Evolutionary conservation across 2,888 invertebrate genomes (phyloP), one percentile per base, ranked within the genome.

Genomic region (Saturnia pavonia): DNA sequence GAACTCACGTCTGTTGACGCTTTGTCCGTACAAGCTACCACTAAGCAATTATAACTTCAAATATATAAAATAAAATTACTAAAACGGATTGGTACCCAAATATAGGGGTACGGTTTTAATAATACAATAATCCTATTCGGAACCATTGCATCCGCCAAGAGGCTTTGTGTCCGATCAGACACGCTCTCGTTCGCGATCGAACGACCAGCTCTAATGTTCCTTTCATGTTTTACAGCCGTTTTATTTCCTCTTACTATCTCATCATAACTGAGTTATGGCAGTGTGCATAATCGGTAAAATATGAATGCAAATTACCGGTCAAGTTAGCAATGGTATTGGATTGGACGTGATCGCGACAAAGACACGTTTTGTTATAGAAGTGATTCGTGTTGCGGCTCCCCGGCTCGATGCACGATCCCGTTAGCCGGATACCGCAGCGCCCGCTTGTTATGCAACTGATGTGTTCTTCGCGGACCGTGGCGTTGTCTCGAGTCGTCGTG

Each of bases 361-460:
- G 77, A 78, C 80, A 79, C 78, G 82, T 84, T 80, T 84, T 78
- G 79, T 82, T 80, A 77, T 76, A 72, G 78, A 79, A 81, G 76
- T 77, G 82, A 76, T 74, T 79, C 73, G 79, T 73, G 77, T 74
- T 75, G 77, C 74, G 77, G 77, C 78, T 80, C 81, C 83, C 78
- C 78, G 73, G 79, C 82, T 82, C 85, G 80, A 81, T 77, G 81
- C 82, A 77, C 76, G 75, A 84, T 90, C 85, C 92, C 92, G 91
- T 92, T 92, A 92, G 82, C 83, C 90, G 91, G 89, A 91, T 84
- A 82, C 86, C 86, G 84, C 74, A 77, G 81, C 83, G 85, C 84
- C 80, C 86, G 88, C 88, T 91, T 86, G 88, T 92, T 91, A 91
- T 91, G 92, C 91, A 91, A 91, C 85, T 81, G 87, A 89, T 86